These are phyloP conservation scores for Rhizomys pruinosus DNA, from an alignment of 2,113 vertebrate genomes.

Conservation along the genomic window DNA sequence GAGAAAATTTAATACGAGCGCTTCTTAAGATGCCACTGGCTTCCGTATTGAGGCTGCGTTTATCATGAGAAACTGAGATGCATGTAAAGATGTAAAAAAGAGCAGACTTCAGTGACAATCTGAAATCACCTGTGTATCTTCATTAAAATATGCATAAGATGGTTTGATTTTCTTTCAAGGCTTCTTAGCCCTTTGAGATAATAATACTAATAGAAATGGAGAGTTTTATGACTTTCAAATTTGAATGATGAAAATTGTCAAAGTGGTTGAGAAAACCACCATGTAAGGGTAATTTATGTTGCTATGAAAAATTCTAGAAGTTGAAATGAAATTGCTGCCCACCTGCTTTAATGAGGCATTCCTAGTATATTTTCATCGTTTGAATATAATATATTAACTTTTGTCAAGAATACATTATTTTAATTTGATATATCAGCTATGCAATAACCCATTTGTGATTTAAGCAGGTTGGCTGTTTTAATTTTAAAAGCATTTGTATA, in stretches of 20 bases:
- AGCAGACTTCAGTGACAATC: not conserved
- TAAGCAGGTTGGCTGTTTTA: not conserved
- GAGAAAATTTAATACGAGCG: not conserved
- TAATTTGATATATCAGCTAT: not conserved
- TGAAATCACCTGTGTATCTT: not conserved
- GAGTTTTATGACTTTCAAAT: not conserved
- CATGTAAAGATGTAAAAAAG: not conserved
- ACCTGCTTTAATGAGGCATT: conserved; percentile 13
- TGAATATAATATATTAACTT: too few relatives aligned
- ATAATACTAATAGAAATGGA: not conserved
- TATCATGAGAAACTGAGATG: not conserved
- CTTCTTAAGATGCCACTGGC: not conserved
- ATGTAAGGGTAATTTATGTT: not conserved
- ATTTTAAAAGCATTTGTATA: not conserved
- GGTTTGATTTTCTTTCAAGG: not conserved
- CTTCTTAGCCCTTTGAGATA: not conserved
- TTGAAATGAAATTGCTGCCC: not conserved
- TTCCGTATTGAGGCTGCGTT: conserved; percentile 6
- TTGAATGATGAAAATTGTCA: not conserved
- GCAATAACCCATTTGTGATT: not conserved
- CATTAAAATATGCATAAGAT: not conserved
- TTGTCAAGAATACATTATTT: too few relatives aligned
- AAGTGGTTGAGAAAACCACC: not conserved
- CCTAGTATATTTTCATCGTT: conserved; percentile 11
- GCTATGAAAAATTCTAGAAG: not conserved